Conservation (phyloP, 2,888 invertebrate species). For the Argynnis bischoffii region DNA sequence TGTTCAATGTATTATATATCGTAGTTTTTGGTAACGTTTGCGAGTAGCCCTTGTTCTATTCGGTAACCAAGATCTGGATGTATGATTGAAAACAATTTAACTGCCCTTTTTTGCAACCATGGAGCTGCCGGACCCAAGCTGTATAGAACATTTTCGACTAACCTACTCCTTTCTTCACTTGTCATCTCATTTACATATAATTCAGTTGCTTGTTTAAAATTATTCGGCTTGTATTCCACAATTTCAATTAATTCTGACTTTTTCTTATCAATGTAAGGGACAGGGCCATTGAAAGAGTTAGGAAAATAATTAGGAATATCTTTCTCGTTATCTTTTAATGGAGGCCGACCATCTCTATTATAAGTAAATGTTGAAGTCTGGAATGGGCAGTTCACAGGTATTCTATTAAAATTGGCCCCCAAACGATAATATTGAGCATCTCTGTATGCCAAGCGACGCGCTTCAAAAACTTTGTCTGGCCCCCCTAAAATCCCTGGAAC, state of each 20-base stretch:
- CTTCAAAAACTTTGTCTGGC: constrained; percentile 94
- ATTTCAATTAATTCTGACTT: constrained; percentile 76
- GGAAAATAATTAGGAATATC: constrained; percentile 97
- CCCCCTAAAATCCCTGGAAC: constrained; percentile 95
- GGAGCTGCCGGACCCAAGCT: constrained; percentile 87
- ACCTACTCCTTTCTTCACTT: constrained; percentile 86
- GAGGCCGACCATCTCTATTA: constrained; percentile 92
- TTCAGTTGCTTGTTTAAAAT: constrained; percentile 90
- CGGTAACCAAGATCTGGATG: constrained; percentile 89
- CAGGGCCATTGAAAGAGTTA: constrained; percentile 94
- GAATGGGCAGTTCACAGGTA: constrained; percentile 97
- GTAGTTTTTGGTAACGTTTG: constrained; percentile 50
- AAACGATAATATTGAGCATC: constrained; percentile 93
- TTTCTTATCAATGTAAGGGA: constrained; percentile 83
- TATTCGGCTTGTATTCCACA: constrained; percentile 90
- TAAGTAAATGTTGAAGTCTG: constrained; percentile 85
- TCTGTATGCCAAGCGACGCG: constrained; percentile 90
- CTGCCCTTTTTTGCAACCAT: constrained; percentile 80
- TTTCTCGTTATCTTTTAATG: constrained; percentile 88
- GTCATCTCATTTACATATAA: constrained; percentile 90
- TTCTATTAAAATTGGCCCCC: constrained; percentile 93
- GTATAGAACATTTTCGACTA: constrained; percentile 90
- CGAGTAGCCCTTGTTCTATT: constrained; percentile 47
- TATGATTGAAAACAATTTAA: constrained; percentile 90
- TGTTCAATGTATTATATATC: constrained; percentile 40